Percentiles rank a stretch among this genome's conserved stretches.
Conservation (phyloP, 2,888 invertebrate genomes). For the Onthophagus sagittarius region DNA sequence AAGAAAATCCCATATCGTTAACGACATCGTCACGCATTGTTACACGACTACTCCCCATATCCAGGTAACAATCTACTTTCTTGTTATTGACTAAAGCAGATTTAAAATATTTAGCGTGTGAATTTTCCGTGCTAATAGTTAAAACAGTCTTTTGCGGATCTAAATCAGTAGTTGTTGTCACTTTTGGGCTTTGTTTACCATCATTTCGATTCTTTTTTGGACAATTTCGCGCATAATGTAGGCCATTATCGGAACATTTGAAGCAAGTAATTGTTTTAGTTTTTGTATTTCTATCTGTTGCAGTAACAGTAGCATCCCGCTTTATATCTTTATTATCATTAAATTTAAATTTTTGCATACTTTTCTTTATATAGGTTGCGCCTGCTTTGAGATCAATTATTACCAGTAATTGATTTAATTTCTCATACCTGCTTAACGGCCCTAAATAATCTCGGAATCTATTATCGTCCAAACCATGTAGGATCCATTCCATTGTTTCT, state of each 20-base stretch:
- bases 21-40: no score
- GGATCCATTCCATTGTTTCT: constrained; percentile 30
- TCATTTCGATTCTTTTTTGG: constrained; percentile 1
- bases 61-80: no score
- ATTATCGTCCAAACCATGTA: constrained; percentile 24
- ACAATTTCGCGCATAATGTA: constrained; percentile 1
- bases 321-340: background rate
- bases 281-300: background rate
- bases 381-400: constrained; percentile 28
- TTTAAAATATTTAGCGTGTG: no score
- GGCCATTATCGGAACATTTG: background rate
- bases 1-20: no score
- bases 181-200: background rate
- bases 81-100: no score
- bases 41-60: no score
- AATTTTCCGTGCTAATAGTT: no score
- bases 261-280: background rate
- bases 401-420: constrained; percentile 25
- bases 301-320: background rate
- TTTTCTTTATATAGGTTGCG: background rate
- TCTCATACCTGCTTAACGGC: constrained; percentile 27
- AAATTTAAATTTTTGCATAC: background rate
- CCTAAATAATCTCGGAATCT: constrained; percentile 26
- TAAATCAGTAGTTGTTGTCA: constrained; percentile 1
- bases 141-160: no score